Conservation (phyloP, 1,140 invertebrate species). For the Cherax quadricarinatus region DNA sequence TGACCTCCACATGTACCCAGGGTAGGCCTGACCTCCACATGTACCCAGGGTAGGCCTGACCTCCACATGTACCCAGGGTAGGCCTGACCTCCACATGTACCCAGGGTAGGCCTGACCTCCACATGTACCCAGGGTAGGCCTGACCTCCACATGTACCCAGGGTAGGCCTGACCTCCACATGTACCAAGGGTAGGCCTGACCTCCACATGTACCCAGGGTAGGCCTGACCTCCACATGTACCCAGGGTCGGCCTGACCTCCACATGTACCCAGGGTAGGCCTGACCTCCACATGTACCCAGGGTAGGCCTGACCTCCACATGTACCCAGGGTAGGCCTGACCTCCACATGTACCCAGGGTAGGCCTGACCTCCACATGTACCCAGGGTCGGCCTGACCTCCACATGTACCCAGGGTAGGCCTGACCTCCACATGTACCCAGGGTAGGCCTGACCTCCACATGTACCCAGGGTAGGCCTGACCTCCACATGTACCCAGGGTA, state of each 20-base stretch:
- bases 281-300: background rate
- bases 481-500: background rate
- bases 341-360: background rate
- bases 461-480: background rate
- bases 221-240: background rate
- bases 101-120: background rate
- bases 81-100: background rate
- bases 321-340: background rate
- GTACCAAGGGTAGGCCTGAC: background rate
- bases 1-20: background rate
- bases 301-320: background rate
- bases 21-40: background rate
- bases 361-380: background rate
- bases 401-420: background rate
- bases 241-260: background rate
- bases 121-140: background rate
- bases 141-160: background rate
- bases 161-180: background rate
- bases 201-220: background rate
- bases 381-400: background rate
- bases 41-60: background rate
- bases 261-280: background rate
- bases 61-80: background rate
- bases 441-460: background rate
- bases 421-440: background rate